Evolutionary conservation across 2,797 vertebrate species (phyloP), one percentile per base, ranked within the genome.

Genomic region (Benthosema pterotum): DNA sequence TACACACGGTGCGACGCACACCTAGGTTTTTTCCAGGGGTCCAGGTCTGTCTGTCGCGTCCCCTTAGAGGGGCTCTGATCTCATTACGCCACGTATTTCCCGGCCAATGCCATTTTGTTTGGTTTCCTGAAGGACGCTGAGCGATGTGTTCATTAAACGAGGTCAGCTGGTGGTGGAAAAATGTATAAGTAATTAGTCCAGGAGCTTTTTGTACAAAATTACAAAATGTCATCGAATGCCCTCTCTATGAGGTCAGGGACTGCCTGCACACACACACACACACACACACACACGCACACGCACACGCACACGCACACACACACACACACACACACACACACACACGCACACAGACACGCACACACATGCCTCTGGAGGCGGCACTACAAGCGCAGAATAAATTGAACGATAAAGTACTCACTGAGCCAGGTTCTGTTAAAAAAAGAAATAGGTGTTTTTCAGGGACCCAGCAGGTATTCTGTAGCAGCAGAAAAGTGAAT

Each of bases 201-300:
- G 65, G n/a, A n/a, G n/a, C n/a, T n/a, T n/a, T 69, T 83, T 80
- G 83, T 57, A 59, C 60, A 55, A 64, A 74, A 77, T 78, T 51
- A 78, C 69, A 65, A 82, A 78, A 80, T 74, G 62, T 66, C 67
- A 57, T 49, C 48, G 79, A 70, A 77, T 64, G 59, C 25, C 59
- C 51, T 72, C 60, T 53, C 68, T 68, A 72, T 75, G 68, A 80
- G 79, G 73, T 78, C 78, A 60, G 2, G n/a, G 48, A 16, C 43
- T 66, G 54, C 57, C 43, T 56, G 51, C 19, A 5, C 72, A 68
- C 19, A 52, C 51, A 47, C 57, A 71, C 72, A 68, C 46, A 13
- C 11, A 16, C 50, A 13, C 15, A 18, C 18, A 11, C 17, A 6
- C 32, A 18, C 53, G 17, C 25, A 14, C 13, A 22, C 18, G 7